Conservation (phyloP, 1,140 invertebrate species). For the Zelostemma sp. region DNA sequence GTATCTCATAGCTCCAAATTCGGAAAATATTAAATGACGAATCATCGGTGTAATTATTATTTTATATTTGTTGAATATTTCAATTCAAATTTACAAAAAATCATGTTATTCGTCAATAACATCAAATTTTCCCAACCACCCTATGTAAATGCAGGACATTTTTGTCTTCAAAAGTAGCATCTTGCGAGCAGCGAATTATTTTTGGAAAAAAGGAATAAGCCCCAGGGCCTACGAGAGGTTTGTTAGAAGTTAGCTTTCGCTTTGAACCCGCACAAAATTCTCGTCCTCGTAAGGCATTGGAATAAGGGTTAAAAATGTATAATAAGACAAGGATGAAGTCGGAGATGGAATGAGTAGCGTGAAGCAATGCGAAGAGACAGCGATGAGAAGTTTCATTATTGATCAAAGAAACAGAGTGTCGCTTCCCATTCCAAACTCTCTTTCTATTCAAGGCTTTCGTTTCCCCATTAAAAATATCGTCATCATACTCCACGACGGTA, state of each 20-base stretch:
- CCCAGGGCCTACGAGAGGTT: constrained; percentile 30
- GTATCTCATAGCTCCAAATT: too few relatives aligned
- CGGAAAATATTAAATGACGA: too few relatives aligned
- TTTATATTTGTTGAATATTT: too few relatives aligned
- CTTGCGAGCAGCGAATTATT: constrained; percentile 33
- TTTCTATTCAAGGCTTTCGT: constrained; percentile 50
- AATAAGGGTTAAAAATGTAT: constrained; percentile 59
- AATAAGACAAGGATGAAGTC: constrained; percentile 10
- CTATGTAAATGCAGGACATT: too few relatives aligned
- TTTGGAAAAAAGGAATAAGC: constrained; percentile 46
- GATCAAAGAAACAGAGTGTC: constrained; percentile 57
- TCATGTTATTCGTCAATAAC: too few relatives aligned
- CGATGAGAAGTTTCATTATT: constrained; percentile 54
- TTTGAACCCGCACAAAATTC: constrained; percentile 32
- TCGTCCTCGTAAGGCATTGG: constrained; percentile 37
- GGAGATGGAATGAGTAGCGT: constrained; percentile 6
- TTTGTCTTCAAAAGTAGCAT: too few relatives aligned
- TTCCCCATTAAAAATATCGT: constrained; percentile 52
- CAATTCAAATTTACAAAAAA: too few relatives aligned
- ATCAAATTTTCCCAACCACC: too few relatives aligned
- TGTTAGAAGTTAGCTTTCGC: constrained; percentile 53
- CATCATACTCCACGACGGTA: constrained; percentile 7
- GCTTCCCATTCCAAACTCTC: constrained; percentile 17
- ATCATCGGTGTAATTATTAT: too few relatives aligned
- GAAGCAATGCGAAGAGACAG: constrained; percentile 29